Conservation (phyloP, 2,797 vertebrate genomes). For the Otolemur crassicaudatus region DNA sequence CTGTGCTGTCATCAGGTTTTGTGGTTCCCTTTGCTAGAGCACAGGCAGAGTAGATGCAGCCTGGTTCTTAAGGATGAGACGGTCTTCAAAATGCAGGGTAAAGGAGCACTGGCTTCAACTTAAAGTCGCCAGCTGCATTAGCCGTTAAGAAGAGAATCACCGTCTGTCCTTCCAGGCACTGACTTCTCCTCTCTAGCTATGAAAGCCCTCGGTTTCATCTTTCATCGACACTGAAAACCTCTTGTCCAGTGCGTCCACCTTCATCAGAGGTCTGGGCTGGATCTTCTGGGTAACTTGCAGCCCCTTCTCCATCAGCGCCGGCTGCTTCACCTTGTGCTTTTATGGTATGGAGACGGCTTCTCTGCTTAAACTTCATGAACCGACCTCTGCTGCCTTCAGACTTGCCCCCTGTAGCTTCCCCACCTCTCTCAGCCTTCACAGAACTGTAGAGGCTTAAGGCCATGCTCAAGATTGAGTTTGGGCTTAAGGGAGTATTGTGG, state of each 20-base stretch:
- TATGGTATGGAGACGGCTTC: neutral
- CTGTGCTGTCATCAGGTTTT: neutral
- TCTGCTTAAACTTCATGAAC: neutral
- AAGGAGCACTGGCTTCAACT: neutral
- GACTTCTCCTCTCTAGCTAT: neutral
- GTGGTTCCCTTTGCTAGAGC: neutral
- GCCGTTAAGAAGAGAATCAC: neutral
- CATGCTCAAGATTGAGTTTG: neutral
- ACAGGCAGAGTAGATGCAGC: neutral
- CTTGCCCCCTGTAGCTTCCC: neutral
- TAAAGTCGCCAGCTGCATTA: neutral
- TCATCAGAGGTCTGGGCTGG: neutral
- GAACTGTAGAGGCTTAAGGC: neutral
- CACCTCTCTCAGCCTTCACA: neutral
- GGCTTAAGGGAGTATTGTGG: neutral
- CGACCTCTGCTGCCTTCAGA: neutral
- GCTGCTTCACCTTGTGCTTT: neutral
- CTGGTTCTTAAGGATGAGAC: neutral
- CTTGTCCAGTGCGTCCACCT: neutral
- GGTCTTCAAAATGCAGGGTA: neutral
- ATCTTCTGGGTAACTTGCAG: neutral
- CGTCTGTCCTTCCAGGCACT: neutral
- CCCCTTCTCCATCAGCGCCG: accelerated
- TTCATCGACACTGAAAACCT: neutral
- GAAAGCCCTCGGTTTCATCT: neutral